phyloP scores from a whole-genome alignment of 2,797 vertebrate species.

The Bryconaethiops microstoma region DNA sequence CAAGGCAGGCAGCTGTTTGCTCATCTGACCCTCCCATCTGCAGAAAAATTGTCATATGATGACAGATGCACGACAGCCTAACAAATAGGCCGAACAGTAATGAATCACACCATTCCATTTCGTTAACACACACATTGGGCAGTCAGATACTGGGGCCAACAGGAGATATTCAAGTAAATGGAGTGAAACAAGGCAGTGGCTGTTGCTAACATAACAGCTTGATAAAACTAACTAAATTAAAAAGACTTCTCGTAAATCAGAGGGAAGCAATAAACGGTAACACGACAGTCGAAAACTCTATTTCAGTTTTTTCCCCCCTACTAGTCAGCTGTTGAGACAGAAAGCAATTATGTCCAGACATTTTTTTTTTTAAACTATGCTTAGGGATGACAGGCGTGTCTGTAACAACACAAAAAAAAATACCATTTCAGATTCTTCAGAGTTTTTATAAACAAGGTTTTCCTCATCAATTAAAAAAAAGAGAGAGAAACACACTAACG shows the following conservation, averaged over 20 bases:
- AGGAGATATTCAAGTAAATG: neutral
- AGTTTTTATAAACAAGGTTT: neutral
- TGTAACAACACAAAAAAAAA: neutral
- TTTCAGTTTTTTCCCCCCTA: neutral
- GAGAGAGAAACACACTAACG: no score
- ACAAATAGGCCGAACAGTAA: conserved; percentile 24
- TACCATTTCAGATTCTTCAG: neutral
- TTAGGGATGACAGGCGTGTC: neutral
- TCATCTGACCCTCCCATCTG: conserved; percentile 52
- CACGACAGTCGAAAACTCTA: neutral
- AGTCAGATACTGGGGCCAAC: neutral
- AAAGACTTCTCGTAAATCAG: neutral
- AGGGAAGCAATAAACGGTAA: neutral
- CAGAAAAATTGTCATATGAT: conserved; percentile 43
- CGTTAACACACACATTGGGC: conserved; percentile 10
- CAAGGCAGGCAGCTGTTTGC: conserved; percentile 44
- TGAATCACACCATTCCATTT: conserved; percentile 24
- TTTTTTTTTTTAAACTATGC: neutral
- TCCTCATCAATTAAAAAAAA: neutral
- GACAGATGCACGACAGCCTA: conserved; percentile 39
- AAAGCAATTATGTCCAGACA: neutral
- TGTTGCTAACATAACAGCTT: neutral
- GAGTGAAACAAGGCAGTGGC: neutral
- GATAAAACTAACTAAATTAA: conserved; percentile 4
- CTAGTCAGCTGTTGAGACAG: conserved; percentile 4